These are phyloP conservation scores for Linurgus olivaceus DNA, from an alignment of 2,797 vertebrate genomes.

Conservation along the genomic window DNA sequence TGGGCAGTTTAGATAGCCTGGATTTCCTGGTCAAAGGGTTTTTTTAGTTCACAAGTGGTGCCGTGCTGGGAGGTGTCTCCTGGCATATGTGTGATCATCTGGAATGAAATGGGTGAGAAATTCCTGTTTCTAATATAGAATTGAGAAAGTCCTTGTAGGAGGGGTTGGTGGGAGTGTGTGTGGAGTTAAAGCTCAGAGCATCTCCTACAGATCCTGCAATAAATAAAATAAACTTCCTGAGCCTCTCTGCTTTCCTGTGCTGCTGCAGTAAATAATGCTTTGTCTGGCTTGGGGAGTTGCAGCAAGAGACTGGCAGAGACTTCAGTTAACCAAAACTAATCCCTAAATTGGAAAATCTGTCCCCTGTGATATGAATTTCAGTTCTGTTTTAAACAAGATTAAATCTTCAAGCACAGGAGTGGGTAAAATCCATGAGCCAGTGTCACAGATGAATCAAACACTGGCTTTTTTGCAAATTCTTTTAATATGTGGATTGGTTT, in stretches of 20 bases:
- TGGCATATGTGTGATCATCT: background rate
- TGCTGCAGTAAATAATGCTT: background rate
- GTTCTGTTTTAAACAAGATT: background rate
- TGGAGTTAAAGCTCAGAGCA: background rate
- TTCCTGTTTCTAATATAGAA: background rate
- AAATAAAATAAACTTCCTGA: background rate
- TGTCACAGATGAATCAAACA: fast-evolving
- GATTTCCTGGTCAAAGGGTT: background rate
- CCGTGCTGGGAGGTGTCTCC: background rate
- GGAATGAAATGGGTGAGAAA: background rate
- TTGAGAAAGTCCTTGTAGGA: background rate
- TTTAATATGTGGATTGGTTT: background rate
- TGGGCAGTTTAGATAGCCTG: background rate
- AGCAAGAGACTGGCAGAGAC: background rate
- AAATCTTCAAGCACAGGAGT: background rate
- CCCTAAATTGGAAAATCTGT: background rate
- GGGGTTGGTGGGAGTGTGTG: background rate
- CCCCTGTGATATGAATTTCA: background rate
- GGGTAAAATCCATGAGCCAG: fast-evolving
- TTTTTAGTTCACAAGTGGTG: background rate
- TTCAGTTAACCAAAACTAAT: background rate
- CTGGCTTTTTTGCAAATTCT: background rate
- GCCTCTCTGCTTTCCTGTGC: background rate
- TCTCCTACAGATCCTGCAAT: background rate
- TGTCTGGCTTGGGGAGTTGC: background rate